Evolutionary conservation across 1,140 invertebrate genomes (phyloP).

Genomic region (Ceratitis capitata): DNA sequence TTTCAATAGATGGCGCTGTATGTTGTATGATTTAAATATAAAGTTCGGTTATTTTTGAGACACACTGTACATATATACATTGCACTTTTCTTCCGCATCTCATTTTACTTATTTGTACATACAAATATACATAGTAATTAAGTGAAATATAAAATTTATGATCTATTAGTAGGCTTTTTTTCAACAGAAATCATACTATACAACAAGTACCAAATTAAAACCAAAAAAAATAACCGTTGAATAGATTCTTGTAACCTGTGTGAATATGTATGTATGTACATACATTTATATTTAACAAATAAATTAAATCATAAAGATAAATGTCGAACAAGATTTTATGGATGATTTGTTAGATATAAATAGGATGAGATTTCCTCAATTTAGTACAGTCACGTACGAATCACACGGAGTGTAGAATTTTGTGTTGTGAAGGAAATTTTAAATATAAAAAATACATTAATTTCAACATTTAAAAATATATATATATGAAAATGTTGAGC

Average conservation of each 20-base stretch:
- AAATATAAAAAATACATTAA: background rate
- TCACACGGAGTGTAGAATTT: background rate
- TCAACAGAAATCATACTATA: background rate
- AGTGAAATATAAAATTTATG: background rate
- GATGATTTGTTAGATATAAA: slow-evolving; percentile 5
- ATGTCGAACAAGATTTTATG: slow-evolving; percentile 16
- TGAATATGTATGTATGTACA: too few relatives aligned
- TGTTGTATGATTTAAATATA: too few relatives aligned
- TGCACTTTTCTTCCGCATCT: too few relatives aligned
- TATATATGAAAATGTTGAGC: background rate
- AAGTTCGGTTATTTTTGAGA: too few relatives aligned
- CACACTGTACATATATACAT: too few relatives aligned
- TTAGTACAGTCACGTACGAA: background rate
- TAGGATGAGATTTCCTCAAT: background rate
- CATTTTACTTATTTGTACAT: too few relatives aligned
- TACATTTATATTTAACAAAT: background rate
- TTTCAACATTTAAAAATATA: background rate
- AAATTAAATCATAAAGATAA: background rate
- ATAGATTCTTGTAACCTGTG: background rate
- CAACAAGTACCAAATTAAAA: too few relatives aligned
- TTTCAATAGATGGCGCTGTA: too few relatives aligned
- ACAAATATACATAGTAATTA: too few relatives aligned
- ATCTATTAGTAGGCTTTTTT: background rate
- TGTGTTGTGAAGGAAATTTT: background rate
- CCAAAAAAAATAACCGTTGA: too few relatives aligned